Conservation (phyloP, 2,113 vertebrate species). For the Atrichornis clamosus region DNA sequence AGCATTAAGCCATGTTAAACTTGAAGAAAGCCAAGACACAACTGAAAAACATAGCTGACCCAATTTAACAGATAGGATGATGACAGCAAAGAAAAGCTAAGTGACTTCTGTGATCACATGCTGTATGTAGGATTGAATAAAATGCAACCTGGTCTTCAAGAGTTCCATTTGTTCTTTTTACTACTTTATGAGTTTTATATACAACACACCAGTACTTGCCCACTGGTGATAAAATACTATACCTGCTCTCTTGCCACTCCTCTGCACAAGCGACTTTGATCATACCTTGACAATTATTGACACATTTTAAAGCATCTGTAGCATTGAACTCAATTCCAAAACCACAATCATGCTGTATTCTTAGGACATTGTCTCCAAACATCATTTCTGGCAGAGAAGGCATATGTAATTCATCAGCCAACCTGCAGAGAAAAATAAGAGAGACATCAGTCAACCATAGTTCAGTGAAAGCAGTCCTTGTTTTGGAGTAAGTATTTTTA, state of each 20-base stretch:
- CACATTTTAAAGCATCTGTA: slow-evolving; percentile 88
- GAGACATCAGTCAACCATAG: background rate
- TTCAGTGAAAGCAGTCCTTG: background rate
- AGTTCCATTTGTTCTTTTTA: background rate
- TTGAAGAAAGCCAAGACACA: background rate
- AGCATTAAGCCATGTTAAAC: background rate
- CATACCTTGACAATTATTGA: slow-evolving; percentile 88
- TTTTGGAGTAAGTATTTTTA: background rate
- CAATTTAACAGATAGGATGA: background rate
- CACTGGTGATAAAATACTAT: slow-evolving; percentile 44
- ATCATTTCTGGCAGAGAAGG: slow-evolving; percentile 97
- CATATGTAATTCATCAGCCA: slow-evolving; percentile 90
- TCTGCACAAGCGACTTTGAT: slow-evolving; percentile 96
- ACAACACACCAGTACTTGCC: background rate
- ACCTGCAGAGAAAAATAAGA: slow-evolving; percentile 59
- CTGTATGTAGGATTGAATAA: background rate
- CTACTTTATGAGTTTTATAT: background rate
- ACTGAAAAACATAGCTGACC: background rate
- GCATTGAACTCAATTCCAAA: slow-evolving; percentile 97
- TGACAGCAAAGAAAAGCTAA: background rate
- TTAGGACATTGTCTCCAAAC: slow-evolving; percentile 93
- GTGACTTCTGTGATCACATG: background rate
- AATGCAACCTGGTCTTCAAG: background rate
- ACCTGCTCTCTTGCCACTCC: slow-evolving; percentile 97
- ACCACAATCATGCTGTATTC: slow-evolving; percentile 85